Percentiles rank a stretch among this genome's conserved stretches.
These are phyloP conservation scores for Anser brachyrhynchus DNA, from an alignment of 2,113 vertebrate species.

Conservation along the genomic window DNA sequence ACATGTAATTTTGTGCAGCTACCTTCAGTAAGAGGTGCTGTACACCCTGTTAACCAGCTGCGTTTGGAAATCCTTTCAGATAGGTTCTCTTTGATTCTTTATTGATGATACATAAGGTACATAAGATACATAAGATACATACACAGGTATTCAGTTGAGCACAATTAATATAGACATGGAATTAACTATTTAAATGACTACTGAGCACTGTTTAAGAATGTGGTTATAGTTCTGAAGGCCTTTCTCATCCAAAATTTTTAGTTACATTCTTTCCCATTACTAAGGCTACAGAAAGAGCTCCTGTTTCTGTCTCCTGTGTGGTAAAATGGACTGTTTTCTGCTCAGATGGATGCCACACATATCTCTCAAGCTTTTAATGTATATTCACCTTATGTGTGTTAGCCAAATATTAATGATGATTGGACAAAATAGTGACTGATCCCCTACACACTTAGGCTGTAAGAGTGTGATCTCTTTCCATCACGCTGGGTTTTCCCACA, in stretches of 20 bases:
- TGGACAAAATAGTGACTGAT: not conserved
- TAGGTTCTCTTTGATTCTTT: constrained; percentile 2
- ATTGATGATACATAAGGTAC: not conserved
- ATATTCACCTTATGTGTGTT: not conserved
- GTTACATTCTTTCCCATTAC: not conserved
- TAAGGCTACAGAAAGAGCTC: not conserved
- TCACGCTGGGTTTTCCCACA: not conserved
- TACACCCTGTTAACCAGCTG: constrained; percentile 32
- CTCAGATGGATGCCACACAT: not conserved
- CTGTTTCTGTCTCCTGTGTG: not conserved
- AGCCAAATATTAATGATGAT: not conserved
- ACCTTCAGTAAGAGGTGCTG: not conserved
- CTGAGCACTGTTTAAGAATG: not conserved
- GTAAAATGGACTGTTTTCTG: not conserved
- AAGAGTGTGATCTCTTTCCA: not conserved
- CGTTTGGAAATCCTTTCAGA: not conserved
- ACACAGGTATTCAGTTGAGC: not conserved
- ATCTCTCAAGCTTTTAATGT: not conserved
- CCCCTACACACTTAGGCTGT: not conserved
- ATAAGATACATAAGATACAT: too few species aligned
- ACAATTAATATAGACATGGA: not conserved
- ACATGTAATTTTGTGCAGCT: not conserved
- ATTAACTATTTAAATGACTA: not conserved
- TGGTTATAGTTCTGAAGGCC: not conserved
- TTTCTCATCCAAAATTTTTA: not conserved